Evolutionary conservation across 2,888 invertebrate genomes (phyloP).

Genomic region (Isoperla grammatica): DNA sequence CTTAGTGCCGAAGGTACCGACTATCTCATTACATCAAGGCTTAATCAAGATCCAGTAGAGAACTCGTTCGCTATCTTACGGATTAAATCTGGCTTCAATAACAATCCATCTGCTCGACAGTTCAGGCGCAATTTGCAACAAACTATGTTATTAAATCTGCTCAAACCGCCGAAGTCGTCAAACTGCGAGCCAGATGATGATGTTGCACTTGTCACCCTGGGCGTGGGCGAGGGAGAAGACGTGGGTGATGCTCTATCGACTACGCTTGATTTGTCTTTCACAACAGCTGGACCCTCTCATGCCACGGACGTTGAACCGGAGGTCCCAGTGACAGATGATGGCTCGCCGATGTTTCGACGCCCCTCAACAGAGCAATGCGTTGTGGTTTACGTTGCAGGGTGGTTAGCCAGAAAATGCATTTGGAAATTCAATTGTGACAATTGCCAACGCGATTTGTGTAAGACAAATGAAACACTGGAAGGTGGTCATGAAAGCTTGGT

Average conservation of each 20-base stretch:
- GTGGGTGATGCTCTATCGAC: neutral
- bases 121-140: constrained; percentile 29
- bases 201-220: neutral
- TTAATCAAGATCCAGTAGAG: constrained; percentile 35
- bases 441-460: neutral
- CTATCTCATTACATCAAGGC: constrained; percentile 30
- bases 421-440: neutral
- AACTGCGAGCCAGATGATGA: constrained; percentile 28
- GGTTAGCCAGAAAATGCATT: constrained; percentile 3
- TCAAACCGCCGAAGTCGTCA: constrained; percentile 19
- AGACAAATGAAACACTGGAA: neutral
- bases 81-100: constrained; percentile 32
- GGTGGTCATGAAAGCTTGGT: neutral
- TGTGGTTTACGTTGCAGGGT: constrained; percentile 6
- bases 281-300: neutral
- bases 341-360: neutral
- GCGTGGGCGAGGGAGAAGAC: neutral
- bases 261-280: no score
- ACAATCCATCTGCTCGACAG: constrained; percentile 28
- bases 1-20: constrained; percentile 26
- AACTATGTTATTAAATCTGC: constrained; percentile 23
- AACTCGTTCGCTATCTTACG: constrained; percentile 32
- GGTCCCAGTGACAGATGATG: neutral
- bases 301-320: neutral
- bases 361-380: neutral